These are phyloP conservation scores for Dolichopus griseipennis DNA, from an alignment of 2,888 invertebrate species.

Conservation along the genomic window DNA sequence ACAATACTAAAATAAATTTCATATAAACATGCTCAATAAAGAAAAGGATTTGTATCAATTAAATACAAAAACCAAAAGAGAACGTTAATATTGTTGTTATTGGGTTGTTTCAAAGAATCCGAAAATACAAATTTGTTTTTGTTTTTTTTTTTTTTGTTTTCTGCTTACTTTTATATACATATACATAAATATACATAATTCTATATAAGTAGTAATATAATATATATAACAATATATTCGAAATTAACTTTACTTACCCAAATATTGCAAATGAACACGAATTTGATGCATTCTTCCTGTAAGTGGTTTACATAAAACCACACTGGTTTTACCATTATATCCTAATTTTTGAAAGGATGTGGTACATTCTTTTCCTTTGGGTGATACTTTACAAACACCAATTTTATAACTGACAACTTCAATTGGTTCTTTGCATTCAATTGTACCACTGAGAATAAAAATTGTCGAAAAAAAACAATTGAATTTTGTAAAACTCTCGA, in stretches of 20 bases:
- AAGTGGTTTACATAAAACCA: constrained; percentile 87
- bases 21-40: neutral
- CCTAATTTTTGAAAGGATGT: constrained; percentile 87
- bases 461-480: neutral
- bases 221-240: no score
- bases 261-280: constrained; percentile 92
- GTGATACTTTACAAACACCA: constrained; percentile 89
- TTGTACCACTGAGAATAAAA: constrained; percentile 52
- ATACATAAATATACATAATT: no score
- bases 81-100: neutral
- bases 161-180: no score
- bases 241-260: constrained; percentile 54
- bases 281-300: constrained; percentile 99
- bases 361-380: constrained; percentile 85
- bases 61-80: neutral
- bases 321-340: constrained; percentile 81
- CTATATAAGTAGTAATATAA: no score
- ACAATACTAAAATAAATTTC: neutral
- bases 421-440: constrained; percentile 83
- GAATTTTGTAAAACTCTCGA: no score
- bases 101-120: no score
- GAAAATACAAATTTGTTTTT: no score
- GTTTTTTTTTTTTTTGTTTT: no score
- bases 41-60: constrained; percentile 3
- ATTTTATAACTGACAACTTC: constrained; percentile 92